Percentiles rank a stretch among this genome's conserved stretches.
Evolutionary conservation across 2,888 invertebrate genomes (phyloP).

Genomic region (Drosophila hamatofila): DNA sequence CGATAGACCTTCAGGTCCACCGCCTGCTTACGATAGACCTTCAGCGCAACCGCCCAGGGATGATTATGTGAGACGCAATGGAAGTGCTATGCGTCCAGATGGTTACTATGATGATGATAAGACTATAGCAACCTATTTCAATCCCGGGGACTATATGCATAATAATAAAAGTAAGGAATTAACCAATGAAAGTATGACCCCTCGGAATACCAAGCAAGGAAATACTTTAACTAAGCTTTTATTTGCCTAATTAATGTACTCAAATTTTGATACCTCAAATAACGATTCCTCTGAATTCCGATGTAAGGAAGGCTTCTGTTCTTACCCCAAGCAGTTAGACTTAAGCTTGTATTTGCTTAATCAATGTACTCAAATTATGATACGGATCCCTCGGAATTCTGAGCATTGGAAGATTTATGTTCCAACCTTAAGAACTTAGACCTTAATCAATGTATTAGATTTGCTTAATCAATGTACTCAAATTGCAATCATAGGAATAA

Average conservation of each 20-base stretch:
- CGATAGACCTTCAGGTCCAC: conserved; percentile 45
- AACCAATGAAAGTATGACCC: too few relatives aligned
- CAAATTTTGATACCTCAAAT: neutral
- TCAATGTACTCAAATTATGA: neutral
- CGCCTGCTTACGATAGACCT: conserved; percentile 55
- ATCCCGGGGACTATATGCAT: conserved; percentile 84
- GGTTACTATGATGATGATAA: conserved; percentile 82
- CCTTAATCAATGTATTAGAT: too few relatives aligned
- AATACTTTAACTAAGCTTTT: neutral
- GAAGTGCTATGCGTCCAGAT: conserved; percentile 62
- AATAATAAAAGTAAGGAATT: conserved; percentile 79
- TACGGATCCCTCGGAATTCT: neutral
- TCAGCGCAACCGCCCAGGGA: conserved; percentile 53
- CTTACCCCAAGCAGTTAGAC: too few relatives aligned
- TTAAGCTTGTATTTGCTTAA: neutral
- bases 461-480: too few relatives aligned
- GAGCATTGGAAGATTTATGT: too few relatives aligned
- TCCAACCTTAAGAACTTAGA: too few relatives aligned
- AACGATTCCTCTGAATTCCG: too few relatives aligned
- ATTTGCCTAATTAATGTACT: neutral
- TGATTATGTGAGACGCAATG: conserved; percentile 64
- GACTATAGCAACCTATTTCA: conserved; percentile 84
- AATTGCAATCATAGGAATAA: too few relatives aligned
- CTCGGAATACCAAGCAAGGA: neutral
- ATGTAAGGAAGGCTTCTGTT: too few relatives aligned